Percentiles rank a stretch among this genome's conserved stretches.
These are phyloP conservation scores for Trichonephila inaurata DNA, from an alignment of 1,140 invertebrate genomes.

Conservation along the genomic window DNA sequence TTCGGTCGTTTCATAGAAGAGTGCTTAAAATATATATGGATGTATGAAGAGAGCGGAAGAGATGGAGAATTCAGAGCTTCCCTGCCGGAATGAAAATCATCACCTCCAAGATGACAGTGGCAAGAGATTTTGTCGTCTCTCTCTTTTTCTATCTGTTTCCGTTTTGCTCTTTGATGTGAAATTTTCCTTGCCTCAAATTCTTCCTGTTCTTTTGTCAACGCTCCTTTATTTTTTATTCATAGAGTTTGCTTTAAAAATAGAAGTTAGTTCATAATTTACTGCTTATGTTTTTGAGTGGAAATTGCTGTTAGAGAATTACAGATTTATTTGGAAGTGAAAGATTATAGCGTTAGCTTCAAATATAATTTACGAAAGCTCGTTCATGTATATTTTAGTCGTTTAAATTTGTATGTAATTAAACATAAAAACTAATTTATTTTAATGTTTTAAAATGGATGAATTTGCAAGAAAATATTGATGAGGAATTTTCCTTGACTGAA, in stretches of 20 bases:
- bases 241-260: neutral
- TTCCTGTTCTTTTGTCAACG: neutral
- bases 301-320: too few relatives aligned
- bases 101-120: constrained; percentile 55
- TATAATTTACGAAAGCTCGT: too few relatives aligned
- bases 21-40: constrained; percentile 69
- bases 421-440: too few relatives aligned
- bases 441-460: too few relatives aligned
- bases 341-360: too few relatives aligned
- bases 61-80: neutral
- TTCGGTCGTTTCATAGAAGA: constrained; percentile 37
- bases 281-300: too few relatives aligned
- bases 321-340: too few relatives aligned
- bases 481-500: too few relatives aligned
- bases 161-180: neutral
- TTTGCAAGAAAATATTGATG: too few relatives aligned
- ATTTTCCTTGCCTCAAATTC: neutral
- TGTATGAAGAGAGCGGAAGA: constrained; percentile 41
- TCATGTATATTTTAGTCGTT: too few relatives aligned
- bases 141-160: neutral
- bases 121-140: neutral
- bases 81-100: constrained; percentile 54
- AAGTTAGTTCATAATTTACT: too few relatives aligned
- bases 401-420: too few relatives aligned
- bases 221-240: neutral